Percentiles rank a stretch among this genome's conserved stretches.
phyloP scores from a whole-genome alignment of 2,113 vertebrate genomes.

The Murina feae region DNA sequence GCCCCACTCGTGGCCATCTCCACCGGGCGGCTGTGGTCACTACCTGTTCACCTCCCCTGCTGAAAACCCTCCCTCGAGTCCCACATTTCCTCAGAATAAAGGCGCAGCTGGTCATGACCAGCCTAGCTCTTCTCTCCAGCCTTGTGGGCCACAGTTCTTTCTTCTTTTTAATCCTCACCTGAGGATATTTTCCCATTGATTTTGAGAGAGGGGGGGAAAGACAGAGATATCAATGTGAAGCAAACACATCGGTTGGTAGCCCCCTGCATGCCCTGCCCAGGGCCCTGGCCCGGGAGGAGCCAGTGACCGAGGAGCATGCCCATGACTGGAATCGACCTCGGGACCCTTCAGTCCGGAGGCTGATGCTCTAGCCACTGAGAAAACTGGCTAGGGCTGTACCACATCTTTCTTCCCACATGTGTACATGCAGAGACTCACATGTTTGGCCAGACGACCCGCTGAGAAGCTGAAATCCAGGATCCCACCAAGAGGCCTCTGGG shows the following conservation, averaged over 20 bases:
- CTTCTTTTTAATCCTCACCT: no score
- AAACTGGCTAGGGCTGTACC: neutral
- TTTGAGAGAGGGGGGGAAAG: no score
- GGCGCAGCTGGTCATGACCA: neutral
- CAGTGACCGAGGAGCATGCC: no score
- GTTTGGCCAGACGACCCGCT: neutral
- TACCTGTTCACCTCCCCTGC: neutral
- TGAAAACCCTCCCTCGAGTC: neutral
- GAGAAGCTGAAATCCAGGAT: neutral
- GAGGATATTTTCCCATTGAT: no score
- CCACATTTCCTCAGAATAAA: neutral
- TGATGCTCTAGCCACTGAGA: no score
- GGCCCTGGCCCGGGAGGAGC: no score
- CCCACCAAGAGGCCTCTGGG: neutral
- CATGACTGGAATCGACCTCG: no score
- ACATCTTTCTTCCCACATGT: neutral
- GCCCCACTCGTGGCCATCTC: fast-evolving
- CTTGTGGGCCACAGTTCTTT: fast-evolving
- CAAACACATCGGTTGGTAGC: no score
- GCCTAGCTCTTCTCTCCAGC: neutral
- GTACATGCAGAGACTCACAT: neutral
- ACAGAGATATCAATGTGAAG: no score
- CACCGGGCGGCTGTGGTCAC: no score
- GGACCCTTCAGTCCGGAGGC: no score
- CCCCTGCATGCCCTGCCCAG: no score